These are phyloP conservation scores for Tachina fera DNA, from an alignment of 2,888 invertebrate species.

Conservation along the genomic window DNA sequence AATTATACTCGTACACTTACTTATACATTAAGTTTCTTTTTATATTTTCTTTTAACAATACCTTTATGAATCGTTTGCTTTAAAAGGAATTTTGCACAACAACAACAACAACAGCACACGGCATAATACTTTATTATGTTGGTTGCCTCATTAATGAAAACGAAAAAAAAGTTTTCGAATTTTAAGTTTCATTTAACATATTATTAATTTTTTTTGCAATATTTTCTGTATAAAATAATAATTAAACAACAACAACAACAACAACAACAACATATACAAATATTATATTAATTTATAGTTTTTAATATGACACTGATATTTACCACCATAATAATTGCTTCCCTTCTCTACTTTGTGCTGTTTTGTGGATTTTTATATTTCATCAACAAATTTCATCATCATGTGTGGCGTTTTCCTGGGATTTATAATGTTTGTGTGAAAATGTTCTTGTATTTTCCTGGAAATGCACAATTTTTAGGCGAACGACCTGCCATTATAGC, in stretches of 20 bases:
- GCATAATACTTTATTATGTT: not conserved
- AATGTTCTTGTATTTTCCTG: conserved; percentile 61
- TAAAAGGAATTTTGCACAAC: conserved; percentile 46
- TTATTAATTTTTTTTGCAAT: conserved; percentile 60
- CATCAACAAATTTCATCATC: conserved; percentile 61
- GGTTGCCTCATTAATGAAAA: conserved; percentile 14
- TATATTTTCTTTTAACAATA: conserved; percentile 23
- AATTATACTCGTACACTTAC: not conserved
- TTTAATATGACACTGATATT: conserved; percentile 66
- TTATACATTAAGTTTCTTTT: conserved; percentile 2
- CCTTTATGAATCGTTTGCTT: conserved; percentile 7
- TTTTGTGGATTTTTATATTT: conserved; percentile 60
- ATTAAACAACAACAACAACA: conserved; percentile 32
- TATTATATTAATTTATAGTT: conserved; percentile 67
- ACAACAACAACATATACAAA: conserved; percentile 12
- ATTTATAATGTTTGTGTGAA: conserved; percentile 61
- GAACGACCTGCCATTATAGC: conserved; percentile 89
- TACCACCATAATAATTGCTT: conserved; percentile 70
- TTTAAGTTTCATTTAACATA: conserved; percentile 22
- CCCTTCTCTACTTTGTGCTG: conserved; percentile 71
- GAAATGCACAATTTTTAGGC: conserved; percentile 80
- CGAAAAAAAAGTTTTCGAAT: conserved; percentile 6
- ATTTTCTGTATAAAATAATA: conserved; percentile 48
- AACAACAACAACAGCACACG: conserved; percentile 1
- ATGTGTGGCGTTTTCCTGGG: conserved; percentile 62